Evolutionary conservation across 2,113 vertebrate species (phyloP).

Genomic region (Cacatua alba): DNA sequence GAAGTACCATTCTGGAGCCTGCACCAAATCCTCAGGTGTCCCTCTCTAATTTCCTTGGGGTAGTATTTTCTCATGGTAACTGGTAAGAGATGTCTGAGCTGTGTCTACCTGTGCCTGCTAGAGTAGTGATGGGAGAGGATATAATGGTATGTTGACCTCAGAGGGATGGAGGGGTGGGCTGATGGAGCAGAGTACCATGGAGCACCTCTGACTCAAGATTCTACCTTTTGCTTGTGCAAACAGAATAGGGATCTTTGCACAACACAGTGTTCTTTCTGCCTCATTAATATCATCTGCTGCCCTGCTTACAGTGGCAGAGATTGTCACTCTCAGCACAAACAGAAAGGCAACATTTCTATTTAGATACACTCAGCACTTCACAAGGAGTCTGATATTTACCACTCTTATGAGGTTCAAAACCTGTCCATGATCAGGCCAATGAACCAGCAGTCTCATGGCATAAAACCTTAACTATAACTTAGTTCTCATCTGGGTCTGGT

Average conservation of each 20-base stretch:
- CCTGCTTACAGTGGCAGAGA: neutral
- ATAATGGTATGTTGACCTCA: neutral
- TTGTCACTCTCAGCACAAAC: neutral
- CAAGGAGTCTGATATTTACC: neutral
- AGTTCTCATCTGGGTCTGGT: neutral
- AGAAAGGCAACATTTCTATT: neutral
- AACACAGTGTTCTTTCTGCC: neutral
- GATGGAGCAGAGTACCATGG: neutral
- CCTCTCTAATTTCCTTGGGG: neutral
- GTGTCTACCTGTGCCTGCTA: neutral
- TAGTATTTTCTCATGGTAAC: neutral
- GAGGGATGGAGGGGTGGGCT: rapidly evolving
- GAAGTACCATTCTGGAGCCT: neutral
- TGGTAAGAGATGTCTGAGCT: neutral
- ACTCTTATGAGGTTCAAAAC: neutral
- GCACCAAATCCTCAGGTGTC: neutral
- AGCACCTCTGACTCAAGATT: neutral
- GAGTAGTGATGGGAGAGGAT: neutral
- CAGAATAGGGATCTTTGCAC: neutral
- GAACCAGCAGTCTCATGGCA: neutral
- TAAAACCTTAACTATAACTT: neutral
- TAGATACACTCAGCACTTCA: neutral
- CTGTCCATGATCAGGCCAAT: neutral
- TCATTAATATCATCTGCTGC: neutral
- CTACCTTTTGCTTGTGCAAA: neutral